Conservation (phyloP, 1,140 invertebrate species). For the Psix sp. region DNA sequence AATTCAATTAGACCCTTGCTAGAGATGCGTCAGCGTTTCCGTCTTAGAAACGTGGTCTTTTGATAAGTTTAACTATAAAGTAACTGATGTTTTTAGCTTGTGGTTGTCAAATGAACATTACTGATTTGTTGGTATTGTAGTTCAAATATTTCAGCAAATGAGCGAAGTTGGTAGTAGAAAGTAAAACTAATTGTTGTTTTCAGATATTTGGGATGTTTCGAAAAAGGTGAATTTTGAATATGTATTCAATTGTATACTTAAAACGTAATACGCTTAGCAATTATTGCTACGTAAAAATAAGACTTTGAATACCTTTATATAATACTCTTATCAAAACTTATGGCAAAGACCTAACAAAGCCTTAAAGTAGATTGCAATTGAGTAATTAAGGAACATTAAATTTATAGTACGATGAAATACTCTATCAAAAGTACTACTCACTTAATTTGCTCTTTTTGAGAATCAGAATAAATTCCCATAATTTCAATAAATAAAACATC, state of each 20-base stretch:
- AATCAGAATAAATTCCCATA: conserved; percentile 51
- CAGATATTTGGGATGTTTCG: too few species aligned
- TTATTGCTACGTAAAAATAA: too few species aligned
- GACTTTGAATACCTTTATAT: not conserved
- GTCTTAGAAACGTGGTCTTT: conserved; percentile 1
- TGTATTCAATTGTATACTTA: too few species aligned
- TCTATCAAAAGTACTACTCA: not conserved
- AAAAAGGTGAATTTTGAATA: too few species aligned
- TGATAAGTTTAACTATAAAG: conserved; percentile 6
- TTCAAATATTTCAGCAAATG: too few species aligned
- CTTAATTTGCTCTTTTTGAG: conserved; percentile 9
- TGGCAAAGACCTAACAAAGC: not conserved
- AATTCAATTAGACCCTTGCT: conserved; percentile 25
- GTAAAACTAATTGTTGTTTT: too few species aligned
- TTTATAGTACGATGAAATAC: not conserved
- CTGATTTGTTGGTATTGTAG: too few species aligned
- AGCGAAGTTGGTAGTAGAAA: too few species aligned
- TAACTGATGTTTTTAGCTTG: not conserved
- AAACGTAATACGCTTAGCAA: too few species aligned
- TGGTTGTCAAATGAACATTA: too few species aligned
- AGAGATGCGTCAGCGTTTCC: not conserved
- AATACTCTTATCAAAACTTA: conserved; percentile 1
- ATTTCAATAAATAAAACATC: conserved; percentile 23
- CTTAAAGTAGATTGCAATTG: not conserved
- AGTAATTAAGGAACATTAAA: not conserved